Conservation (phyloP, 2,113 vertebrate species). For the Oophaga pumilio region DNA sequence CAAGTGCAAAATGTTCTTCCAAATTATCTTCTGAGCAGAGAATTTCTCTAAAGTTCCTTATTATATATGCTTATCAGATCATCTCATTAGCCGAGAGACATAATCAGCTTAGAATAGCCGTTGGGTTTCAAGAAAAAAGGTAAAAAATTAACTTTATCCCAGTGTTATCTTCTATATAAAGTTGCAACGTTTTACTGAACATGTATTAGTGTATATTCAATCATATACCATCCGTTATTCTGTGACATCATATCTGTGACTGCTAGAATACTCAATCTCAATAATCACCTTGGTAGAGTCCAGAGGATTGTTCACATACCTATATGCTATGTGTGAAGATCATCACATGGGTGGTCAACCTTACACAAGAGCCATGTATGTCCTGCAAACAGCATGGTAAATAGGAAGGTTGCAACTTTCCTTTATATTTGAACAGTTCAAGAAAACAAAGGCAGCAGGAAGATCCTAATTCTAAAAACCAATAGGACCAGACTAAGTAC, state of each 20-base stretch:
- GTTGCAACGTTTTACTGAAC: not conserved
- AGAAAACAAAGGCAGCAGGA: not conserved
- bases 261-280: too few relatives aligned
- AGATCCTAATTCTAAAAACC: not conserved
- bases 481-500: not conserved
- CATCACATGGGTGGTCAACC: not conserved
- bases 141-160: not conserved
- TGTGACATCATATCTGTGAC: not conserved
- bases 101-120: not conserved
- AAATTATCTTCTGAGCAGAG: not conserved
- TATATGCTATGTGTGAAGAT: not conserved
- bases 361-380: not conserved
- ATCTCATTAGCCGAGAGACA: not conserved
- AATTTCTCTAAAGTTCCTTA: not conserved
- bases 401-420: not conserved
- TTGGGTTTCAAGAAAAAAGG: not conserved
- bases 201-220: not conserved
- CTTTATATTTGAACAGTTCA: not conserved
- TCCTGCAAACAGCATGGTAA: not conserved
- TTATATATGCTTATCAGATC: not conserved
- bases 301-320: not conserved
- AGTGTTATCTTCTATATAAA: not conserved
- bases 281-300: not conserved
- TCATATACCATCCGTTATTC: not conserved
- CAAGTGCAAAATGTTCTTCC: not conserved